Evolutionary conservation across 2,113 vertebrate genomes (phyloP), one percentile per base, ranked within the genome.

Genomic region (Colius striatus): DNA sequence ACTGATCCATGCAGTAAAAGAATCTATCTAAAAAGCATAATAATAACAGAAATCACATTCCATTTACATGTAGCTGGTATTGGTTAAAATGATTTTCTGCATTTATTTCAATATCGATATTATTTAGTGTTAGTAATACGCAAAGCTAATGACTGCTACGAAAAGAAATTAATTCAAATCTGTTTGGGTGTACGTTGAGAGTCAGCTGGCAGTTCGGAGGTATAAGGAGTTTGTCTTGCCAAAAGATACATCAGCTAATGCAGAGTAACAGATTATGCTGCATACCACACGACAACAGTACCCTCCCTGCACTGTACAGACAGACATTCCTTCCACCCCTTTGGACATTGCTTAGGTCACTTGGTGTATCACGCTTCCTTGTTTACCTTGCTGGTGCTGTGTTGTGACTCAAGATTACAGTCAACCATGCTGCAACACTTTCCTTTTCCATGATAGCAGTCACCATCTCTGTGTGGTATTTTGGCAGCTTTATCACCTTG

Each of bases 1-100:
- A 83, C 53, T 21, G 83, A 95, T 90, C 76, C 57, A 63, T 70
- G 30, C 34, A 67, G 75, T 63, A 63, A 36, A 91, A 76, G 9
- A 77, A 53, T 57, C 78, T 71, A 87, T 89, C 38, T 92, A 60
- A 83, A 94, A 88, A 51, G 29, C 84, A 84, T 68, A 90, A 80
- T 66, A 85, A 94, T 36, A 92, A 50, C 61, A 85, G 27, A 87
- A 77, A 91, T 80, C 29, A 88, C 84, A 89, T 82, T 57, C n/a
- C 45, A 45, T 81, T 92, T 96, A 92, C 90, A 81, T 88, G 80
- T 61, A 75, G 23, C 26, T 3, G 5, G 48, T 51, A 67, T 8
- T 53, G 22, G 7, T 2, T 74, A 70, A 55, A 85, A 36, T 70
- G 67, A 61, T 63, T 88, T 80, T 48, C 60, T 38, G 14, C 23